Evolutionary conservation across 2,888 invertebrate genomes (phyloP).

Genomic region (Syrphus vitripennis): DNA sequence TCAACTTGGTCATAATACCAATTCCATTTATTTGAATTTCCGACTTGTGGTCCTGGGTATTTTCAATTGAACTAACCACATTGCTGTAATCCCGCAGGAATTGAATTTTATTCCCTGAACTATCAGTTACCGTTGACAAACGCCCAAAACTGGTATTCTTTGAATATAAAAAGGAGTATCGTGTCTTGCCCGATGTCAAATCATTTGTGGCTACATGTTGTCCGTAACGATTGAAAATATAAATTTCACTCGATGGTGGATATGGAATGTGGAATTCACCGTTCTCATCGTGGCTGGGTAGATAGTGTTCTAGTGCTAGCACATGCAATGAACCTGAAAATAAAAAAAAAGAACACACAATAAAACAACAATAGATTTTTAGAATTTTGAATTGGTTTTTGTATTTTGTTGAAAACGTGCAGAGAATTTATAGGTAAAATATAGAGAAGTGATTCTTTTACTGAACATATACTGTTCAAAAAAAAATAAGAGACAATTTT

Average conservation of each 20-base stretch:
- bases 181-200: slow-evolving; percentile 95
- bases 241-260: slow-evolving; percentile 95
- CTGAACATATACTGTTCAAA: not conserved
- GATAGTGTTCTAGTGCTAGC: slow-evolving; percentile 91
- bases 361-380: slow-evolving; percentile 51
- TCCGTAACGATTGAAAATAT: slow-evolving; percentile 96
- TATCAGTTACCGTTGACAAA: slow-evolving; percentile 95
- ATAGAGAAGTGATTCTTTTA: not conserved
- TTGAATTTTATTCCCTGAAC: slow-evolving; percentile 95
- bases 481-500: not conserved
- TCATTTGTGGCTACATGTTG: slow-evolving; percentile 98
- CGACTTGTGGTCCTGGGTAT: slow-evolving; percentile 95
- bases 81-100: slow-evolving; percentile 95
- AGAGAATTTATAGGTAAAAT: slow-evolving; percentile 43
- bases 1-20: slow-evolving; percentile 93
- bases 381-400: slow-evolving; percentile 46
- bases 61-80: slow-evolving; percentile 96
- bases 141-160: slow-evolving; percentile 98
- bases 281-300: slow-evolving; percentile 93
- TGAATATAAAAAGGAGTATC: slow-evolving; percentile 97
- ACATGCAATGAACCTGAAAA: slow-evolving; percentile 89
- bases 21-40: slow-evolving; percentile 96
- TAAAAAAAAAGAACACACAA: slow-evolving; percentile 72
- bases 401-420: slow-evolving; percentile 48
- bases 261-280: slow-evolving; percentile 97